These are phyloP conservation scores for Ennomos fuscantarius DNA, from an alignment of 2,888 invertebrate species.

Conservation along the genomic window DNA sequence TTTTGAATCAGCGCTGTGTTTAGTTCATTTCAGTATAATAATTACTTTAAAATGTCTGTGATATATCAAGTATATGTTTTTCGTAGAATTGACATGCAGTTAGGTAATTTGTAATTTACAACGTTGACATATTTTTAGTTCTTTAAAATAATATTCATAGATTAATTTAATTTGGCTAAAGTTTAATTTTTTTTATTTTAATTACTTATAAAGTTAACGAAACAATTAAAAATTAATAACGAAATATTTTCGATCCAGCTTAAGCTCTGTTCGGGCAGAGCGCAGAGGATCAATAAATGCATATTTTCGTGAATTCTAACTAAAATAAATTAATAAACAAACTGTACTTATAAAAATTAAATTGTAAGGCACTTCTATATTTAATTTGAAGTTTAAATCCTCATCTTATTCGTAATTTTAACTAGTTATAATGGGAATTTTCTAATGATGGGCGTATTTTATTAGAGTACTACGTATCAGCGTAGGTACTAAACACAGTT, in stretches of 20 bases:
- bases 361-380: constrained; percentile 84
- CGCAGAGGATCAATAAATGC: constrained; percentile 74
- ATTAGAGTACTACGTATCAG: constrained; percentile 48
- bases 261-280: constrained; percentile 63
- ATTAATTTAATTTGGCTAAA: constrained; percentile 20
- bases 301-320: constrained; percentile 69
- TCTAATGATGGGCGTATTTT: constrained; percentile 49
- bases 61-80: constrained; percentile 40
- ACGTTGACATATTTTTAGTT: constrained; percentile 17
- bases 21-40: constrained; percentile 28
- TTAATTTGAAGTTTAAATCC: constrained; percentile 68
- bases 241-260: constrained; percentile 54
- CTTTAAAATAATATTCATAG: constrained; percentile 16
- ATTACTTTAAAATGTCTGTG: constrained; percentile 47
- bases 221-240: constrained; percentile 51
- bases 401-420: constrained; percentile 55
- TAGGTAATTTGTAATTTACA: constrained; percentile 4
- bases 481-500: constrained; percentile 52
- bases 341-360: constrained; percentile 72
- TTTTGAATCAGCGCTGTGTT: constrained; percentile 36
- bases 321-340: constrained; percentile 61
- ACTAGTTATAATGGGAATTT: constrained; percentile 61
- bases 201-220: constrained; percentile 36
- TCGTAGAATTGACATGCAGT: constrained; percentile 12
- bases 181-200: constrained; percentile 15